A percentile compares a stretch with the other conserved stretches of the same genome.
phyloP scores from a whole-genome alignment of 2,113 vertebrate genomes.

The Hipposideros armiger region DNA sequence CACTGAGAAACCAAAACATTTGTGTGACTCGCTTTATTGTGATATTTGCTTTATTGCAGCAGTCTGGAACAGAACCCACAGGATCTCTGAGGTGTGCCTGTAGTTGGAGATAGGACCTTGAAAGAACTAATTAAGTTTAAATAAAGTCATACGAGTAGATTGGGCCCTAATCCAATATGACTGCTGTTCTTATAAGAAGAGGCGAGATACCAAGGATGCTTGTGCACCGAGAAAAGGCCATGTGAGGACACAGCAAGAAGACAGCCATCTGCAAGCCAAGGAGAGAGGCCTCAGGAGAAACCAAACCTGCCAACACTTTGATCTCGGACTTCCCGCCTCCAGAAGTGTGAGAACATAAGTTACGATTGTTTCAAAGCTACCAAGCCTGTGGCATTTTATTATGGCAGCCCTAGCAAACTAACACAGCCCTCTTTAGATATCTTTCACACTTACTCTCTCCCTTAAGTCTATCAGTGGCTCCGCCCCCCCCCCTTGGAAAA shows the following conservation, averaged over 20 bases:
- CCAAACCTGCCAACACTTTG: not conserved
- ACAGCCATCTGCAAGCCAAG: not conserved
- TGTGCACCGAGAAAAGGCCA: not conserved
- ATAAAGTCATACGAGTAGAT: not conserved
- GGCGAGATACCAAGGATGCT: not conserved
- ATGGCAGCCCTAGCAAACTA: not conserved
- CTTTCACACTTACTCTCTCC: not conserved
- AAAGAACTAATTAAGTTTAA: constrained; percentile 12
- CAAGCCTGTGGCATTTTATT: not conserved
- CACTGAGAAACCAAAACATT: not conserved
- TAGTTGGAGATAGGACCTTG: not conserved
- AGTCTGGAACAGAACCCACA: not conserved
- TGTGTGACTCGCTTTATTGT: not conserved
- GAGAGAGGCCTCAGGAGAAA: not conserved
- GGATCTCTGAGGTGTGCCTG: not conserved
- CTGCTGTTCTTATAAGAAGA: not conserved
- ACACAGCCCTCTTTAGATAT: not conserved
- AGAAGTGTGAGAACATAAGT: constrained; percentile 11
- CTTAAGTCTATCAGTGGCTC: not conserved
- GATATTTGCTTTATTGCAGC: not conserved
- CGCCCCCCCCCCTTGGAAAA: not conserved
- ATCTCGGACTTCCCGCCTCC: not conserved
- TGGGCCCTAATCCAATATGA: not conserved
- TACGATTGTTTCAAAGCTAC: not conserved
- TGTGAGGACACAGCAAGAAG: not conserved